Conservation (phyloP, 2,888 invertebrate species). For the Seira sanloemensis region DNA sequence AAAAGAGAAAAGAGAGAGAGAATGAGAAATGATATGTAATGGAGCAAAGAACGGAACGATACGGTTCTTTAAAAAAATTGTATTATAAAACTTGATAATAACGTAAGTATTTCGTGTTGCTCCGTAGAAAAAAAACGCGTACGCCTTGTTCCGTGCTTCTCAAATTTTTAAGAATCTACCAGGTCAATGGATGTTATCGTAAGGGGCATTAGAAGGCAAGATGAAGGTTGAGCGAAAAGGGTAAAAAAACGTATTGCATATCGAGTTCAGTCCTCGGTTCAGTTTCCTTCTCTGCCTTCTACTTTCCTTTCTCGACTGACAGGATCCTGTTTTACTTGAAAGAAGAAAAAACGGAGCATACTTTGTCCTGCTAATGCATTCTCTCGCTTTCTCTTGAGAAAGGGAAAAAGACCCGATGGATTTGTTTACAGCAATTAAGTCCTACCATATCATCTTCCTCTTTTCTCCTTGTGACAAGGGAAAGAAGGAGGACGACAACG, state of each 20-base stretch:
- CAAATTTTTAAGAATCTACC: neutral
- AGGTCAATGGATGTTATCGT: neutral
- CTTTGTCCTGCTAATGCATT: neutral
- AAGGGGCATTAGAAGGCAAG: neutral
- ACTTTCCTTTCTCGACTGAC: neutral
- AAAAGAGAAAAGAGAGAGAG: constrained; percentile 6
- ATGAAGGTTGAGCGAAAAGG: neutral
- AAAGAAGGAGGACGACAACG: neutral
- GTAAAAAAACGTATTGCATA: neutral
- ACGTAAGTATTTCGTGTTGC: neutral
- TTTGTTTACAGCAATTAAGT: constrained; percentile 41
- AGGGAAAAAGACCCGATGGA: neutral
- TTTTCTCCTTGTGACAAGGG: constrained; percentile 1
- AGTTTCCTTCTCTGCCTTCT: no score
- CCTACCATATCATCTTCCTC: constrained; percentile 1
- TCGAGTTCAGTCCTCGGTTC: neutral
- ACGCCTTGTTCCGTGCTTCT: neutral
- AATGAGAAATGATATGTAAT: constrained; percentile 31
- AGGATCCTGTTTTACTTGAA: neutral
- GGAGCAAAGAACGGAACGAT: constrained; percentile 36
- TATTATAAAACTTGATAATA: constrained; percentile 22
- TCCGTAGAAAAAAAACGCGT: neutral
- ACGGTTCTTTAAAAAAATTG: constrained; percentile 10
- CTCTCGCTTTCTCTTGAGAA: neutral
- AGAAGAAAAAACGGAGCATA: neutral